phyloP scores from a whole-genome alignment of 2,113 vertebrate genomes.

The Anhinga anhinga region DNA sequence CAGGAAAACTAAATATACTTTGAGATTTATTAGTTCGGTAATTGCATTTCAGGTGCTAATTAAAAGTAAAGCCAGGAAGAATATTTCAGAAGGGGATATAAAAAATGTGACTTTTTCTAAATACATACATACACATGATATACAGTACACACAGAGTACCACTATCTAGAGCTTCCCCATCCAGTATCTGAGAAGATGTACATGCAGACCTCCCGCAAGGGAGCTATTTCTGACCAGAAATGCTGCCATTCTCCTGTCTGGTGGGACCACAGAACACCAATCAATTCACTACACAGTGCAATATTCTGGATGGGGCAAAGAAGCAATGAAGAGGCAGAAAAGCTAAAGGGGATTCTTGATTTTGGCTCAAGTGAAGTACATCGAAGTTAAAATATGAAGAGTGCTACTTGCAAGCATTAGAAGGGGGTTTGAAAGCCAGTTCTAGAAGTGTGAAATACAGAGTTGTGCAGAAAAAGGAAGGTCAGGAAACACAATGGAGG shows the following conservation, averaged over 20 bases:
- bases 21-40: conserved; percentile 58
- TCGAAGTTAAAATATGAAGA: neutral
- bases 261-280: neutral
- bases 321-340: neutral
- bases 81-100: conserved; percentile 10
- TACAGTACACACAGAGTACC: neutral
- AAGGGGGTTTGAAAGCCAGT: neutral
- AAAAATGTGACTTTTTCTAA: neutral
- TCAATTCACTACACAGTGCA: neutral
- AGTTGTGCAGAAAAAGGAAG: neutral
- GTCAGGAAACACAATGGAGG: neutral
- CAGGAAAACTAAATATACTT: conserved; percentile 35
- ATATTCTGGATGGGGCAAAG: neutral
- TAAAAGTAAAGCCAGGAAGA: conserved; percentile 41
- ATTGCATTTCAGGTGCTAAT: conserved; percentile 44
- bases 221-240: neutral
- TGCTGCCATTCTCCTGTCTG: neutral
- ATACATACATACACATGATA: neutral
- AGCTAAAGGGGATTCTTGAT: neutral
- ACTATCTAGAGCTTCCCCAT: neutral
- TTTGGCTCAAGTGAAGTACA: neutral
- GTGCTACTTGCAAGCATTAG: neutral
- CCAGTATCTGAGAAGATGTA: neutral
- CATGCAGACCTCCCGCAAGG: accelerated
- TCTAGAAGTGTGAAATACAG: neutral